phyloP scores from a whole-genome alignment of 2,113 vertebrate species.

The Hemicordylus capensis region DNA sequence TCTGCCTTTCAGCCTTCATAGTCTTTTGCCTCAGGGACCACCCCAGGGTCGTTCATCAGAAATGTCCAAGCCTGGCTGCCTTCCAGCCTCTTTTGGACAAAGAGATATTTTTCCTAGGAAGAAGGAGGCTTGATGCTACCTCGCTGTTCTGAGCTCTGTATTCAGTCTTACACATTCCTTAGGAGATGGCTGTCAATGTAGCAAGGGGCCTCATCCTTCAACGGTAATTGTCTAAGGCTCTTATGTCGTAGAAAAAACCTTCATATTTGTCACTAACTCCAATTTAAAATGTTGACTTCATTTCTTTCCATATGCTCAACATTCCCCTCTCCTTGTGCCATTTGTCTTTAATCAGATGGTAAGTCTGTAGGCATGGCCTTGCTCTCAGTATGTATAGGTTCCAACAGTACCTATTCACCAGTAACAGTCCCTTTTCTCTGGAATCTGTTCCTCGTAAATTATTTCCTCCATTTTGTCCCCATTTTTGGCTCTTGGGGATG shows the following conservation, averaged over 20 bases:
- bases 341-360: conserved; percentile 8
- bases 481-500: too few species aligned
- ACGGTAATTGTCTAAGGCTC: neutral
- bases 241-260: neutral
- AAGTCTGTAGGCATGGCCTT: neutral
- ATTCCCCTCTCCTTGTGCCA: neutral
- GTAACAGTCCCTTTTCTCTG: too few species aligned
- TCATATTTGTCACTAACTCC: neutral
- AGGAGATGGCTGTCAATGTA: neutral
- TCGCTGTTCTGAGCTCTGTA: neutral
- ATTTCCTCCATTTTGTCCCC: too few species aligned
- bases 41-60: neutral
- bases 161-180: neutral
- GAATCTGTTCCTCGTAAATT: too few species aligned
- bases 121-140: neutral
- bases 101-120: neutral
- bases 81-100: neutral
- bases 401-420: too few species aligned
- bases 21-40: neutral
- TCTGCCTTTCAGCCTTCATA: neutral
- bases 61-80: neutral
- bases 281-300: neutral
- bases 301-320: neutral
- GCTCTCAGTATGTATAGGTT: neutral
- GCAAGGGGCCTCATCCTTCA: neutral